A percentile compares a stretch with the other conserved stretches of the same genome.
phyloP scores from a whole-genome alignment of 2,888 invertebrate genomes.

The Habroteleia sp. region DNA sequence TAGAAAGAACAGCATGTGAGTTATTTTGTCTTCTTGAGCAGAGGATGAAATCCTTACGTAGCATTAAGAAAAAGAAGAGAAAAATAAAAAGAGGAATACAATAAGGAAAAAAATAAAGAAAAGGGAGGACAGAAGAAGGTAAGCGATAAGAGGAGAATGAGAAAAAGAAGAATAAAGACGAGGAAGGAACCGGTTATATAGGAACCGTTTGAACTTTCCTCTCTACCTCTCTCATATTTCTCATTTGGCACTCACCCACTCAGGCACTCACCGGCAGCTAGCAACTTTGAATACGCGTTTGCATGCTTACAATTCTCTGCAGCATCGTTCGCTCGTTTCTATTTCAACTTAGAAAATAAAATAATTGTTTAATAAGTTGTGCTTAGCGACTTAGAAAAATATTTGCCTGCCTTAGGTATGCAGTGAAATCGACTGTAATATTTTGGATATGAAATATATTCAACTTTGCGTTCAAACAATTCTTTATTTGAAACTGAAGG shows the following conservation, averaged over 20 bases:
- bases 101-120: constrained; percentile 38
- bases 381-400: too few species aligned
- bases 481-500: too few species aligned
- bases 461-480: too few species aligned
- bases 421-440: too few species aligned
- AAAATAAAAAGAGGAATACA: constrained; percentile 41
- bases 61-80: constrained; percentile 57
- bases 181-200: constrained; percentile 73
- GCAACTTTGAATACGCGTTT: constrained; percentile 58
- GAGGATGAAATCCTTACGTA: constrained; percentile 61
- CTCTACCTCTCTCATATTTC: constrained; percentile 60
- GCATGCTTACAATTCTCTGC: constrained; percentile 65
- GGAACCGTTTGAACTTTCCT: constrained; percentile 68
- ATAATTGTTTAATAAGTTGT: constrained; percentile 29
- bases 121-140: constrained; percentile 53
- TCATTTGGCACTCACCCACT: constrained; percentile 64
- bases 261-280: constrained; percentile 63
- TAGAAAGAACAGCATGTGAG: constrained; percentile 66
- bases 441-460: too few species aligned
- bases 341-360: constrained; percentile 41
- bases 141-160: constrained; percentile 61
- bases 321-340: constrained; percentile 62
- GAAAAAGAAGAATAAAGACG: constrained; percentile 59
- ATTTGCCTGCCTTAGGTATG: too few species aligned
- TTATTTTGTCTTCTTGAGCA: constrained; percentile 65